Evolutionary conservation across 2,113 vertebrate species (phyloP), one percentile per base, ranked within the genome.

Genomic region (Leucosticte australis): DNA sequence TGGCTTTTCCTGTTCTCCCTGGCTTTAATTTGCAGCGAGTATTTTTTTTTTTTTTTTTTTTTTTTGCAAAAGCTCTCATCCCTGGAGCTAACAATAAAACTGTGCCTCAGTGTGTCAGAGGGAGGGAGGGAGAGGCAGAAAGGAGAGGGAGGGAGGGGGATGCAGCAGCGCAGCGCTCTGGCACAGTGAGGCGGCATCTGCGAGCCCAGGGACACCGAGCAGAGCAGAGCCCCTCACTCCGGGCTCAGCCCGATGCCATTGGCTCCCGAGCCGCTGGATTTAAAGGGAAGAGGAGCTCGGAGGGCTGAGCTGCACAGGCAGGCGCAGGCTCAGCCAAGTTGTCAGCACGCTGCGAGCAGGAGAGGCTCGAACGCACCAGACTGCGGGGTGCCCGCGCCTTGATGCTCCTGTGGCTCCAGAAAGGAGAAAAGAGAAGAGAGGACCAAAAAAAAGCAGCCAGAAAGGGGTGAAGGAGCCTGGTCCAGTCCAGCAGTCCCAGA

Each of bases 261-360:
- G 96, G 95, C 37, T 96, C 93, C 91, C 4, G 59, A 81, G 96
- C 90, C 37, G 90, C 96, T 65, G 94, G 23, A 53, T 95, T 92
- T 83, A 73, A 88, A 88, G 94, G 68, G 4, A 26, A 85, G 87
- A 87, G 30, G 71, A 76, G 93, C 94, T 89, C 2, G 77, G 41
- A 87, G 82, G 62, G 31, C 64, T 57, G 84, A 60, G 6, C 53
- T 21, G 71, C 82, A 7, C 83, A 76, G 93, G 17, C 92, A 95
- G 88, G 16, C 90, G 79, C 79, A 27, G 92, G 80, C 31, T 78
- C 79, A 10, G 90, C 79, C 91, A 91, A 95, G 90, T 94, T 96
- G 82, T 47, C 94, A 85, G 95, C 94, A 1, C 57, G 73, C 89
- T 64, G 96, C 14, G 73, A 89, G 69, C 52, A 7, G 47, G 42